Base-by-base conservation (phyloP, 2,888 invertebrate species). In the Apantesis nais region DNA sequence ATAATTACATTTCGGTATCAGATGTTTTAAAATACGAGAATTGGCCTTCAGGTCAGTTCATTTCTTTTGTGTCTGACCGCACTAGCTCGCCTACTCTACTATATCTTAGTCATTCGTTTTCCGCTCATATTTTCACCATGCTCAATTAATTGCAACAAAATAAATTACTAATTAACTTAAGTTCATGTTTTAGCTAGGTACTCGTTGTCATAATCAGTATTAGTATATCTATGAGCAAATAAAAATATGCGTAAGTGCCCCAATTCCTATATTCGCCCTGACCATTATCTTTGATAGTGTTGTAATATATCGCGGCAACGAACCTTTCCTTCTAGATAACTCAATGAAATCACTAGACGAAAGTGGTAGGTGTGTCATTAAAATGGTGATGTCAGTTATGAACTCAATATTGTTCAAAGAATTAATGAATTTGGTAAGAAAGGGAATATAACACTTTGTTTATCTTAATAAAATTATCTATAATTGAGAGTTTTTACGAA, bases 321-420 rank as follows among this genome's bases (percentile, higher is more conserved):
- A 66, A 70, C 62, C 66, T 71, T 75, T 80, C 74, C 75, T 71
- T 74, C 67, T 58, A 61, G 78, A 73, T 72, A 70, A 71, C 61
- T 37, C 8, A 69, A 74, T 73, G 70, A 78, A 78, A 67, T 82
- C 69, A 71, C 60, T 37, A 72, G 22, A 41, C 55, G 39, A 70
- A 63, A 63, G 58, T 66, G 34, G 70, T 55, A 37, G 70, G 62
- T 22, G 60, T 78, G 74, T 79, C 71, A 76, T 73, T 67, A 70
- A 71, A 76, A 76, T 73, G 71, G 61, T 86, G 78, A 84, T 79
- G 80, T 81, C 77, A 81, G 77, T 64, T 31, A 62, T 78, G 78
- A 81, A 78, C 75, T 78, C 78, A 80, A 75, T 72, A 75, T 73
- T 77, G 69, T 81, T 80, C 81, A 71, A 71, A 70, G 82, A 85